Evolutionary conservation across 53 echinoderm and acorn worm genomes (phyloP), one percentile per base, ranked within the genome.

Genomic region (Paelopatides confundens): DNA sequence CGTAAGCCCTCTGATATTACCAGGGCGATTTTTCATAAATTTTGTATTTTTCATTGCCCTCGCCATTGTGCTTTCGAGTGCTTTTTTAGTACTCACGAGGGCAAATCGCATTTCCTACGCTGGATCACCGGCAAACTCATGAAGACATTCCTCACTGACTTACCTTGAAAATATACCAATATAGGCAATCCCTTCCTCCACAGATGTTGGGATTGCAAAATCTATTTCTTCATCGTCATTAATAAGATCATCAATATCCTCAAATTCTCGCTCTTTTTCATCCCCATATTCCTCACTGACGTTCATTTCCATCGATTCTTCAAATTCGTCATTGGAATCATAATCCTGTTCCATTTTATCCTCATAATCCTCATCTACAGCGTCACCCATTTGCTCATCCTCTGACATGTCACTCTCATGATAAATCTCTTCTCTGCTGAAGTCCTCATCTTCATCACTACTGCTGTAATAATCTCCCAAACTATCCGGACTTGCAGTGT

Each of bases 171-270:
- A 74, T 27, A 74, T 1, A 39, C 74, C 74, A 39, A 74, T 6
- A 23, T 74, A 74, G 17, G 74, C 74, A 74, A 74, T 9, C 6
- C 74, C 74, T 8, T 74, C 74, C 39, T 74, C 74, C 46, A 74
- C 10, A 39, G 74, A 74, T 8, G 40, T 2, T 38, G 74, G 74
- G n/a, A 74, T 39, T 38, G 23, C 7, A 39, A 74, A 74, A 39
- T 27, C 39, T 35, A 10, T 39, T 4, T 74, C 74, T 18, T 74
- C 40, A 74, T 6, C 74, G 21, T 5, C 74, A 39, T 39, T 40
- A 27, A 26, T 46, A 9, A 12, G 13, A 34, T 35, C 32, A 34
- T 36, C 12, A 23, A 35, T 39, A 18, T 74, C 74, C 24, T 58
- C n/a, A 58, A 23, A 26, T 43, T 43, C 43, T 12, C 43, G 8